Conservation (phyloP, 2,797 vertebrate species). For the Melanotaenia pygmaea region DNA sequence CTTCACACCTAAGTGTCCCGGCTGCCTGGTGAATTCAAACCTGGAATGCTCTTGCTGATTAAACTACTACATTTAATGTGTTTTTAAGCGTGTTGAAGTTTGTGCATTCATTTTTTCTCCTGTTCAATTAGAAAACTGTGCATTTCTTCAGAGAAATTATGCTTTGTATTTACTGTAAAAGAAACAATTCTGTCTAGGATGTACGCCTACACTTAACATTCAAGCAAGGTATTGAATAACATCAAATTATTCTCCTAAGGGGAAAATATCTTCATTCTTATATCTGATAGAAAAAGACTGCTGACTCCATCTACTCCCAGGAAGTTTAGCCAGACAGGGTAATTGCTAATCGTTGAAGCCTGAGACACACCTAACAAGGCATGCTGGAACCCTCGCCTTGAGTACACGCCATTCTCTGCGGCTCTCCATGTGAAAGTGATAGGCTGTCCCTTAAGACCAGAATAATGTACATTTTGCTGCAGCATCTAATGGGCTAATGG, state of each 20-base stretch:
- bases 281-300: slow-evolving; percentile 55
- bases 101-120: not conserved
- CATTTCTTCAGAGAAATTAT: slow-evolving; percentile 1
- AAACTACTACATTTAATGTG: not conserved
- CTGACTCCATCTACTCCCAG: slow-evolving; percentile 63
- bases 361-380: slow-evolving; percentile 78
- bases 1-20: not conserved
- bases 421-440: slow-evolving; percentile 70
- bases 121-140: not conserved
- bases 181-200: not conserved
- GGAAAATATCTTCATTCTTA: slow-evolving; percentile 37
- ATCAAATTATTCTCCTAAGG: slow-evolving; percentile 32
- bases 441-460: slow-evolving; percentile 61
- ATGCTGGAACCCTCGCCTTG: slow-evolving; percentile 45
- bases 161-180: not conserved
- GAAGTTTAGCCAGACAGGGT: slow-evolving; percentile 70
- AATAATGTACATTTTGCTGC: slow-evolving; percentile 72
- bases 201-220: slow-evolving; percentile 1
- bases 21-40: not conserved
- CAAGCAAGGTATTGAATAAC: slow-evolving; percentile 6
- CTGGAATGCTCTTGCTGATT: not conserved
- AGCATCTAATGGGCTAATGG: slow-evolving; percentile 75
- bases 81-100: not conserved
- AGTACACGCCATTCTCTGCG: slow-evolving; percentile 58
- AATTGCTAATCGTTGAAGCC: slow-evolving; percentile 76